Evolutionary conservation across 1,140 invertebrate genomes (phyloP), one percentile per base, ranked within the genome.

Genomic region (Ceratina calcarata): DNA sequence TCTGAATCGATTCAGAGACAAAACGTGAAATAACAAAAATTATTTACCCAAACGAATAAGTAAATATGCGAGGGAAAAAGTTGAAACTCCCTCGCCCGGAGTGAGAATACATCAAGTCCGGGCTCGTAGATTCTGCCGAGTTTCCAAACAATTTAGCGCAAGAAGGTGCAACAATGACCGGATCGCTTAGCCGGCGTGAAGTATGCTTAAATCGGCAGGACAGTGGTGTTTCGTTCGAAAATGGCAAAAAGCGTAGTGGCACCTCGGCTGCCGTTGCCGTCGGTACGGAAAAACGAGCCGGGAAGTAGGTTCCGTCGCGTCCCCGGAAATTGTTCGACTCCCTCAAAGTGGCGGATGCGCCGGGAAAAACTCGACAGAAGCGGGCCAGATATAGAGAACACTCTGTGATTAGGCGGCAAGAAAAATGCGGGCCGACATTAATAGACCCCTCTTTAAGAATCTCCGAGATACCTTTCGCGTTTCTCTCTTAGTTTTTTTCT

Each of bases 391-490:
- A 77, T 37, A 60, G 61, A 49, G 55, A 77, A 64, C 65, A 81
- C 68, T 83, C 87, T 88, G 87, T 88, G 85, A 88, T 88, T 88
- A 88, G 87, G 83, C 79, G 79, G 81, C 62, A 78, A 86, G 87
- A 88, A 88, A 88, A 87, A 88, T 86, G 75, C 82, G 53, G 37
- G 62, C 85, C 82, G 86, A 88, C 86, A 88, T 88, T 88, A 88
- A 88, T 88, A 88, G 87, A 88, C 84, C 76, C 55, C 75, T 82
- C 82, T 83, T 85, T 81, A 86, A 85, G 82, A 77, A 78, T 69
- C 80, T 60, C 22, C 20, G 64, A 72, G 85, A 51, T 86, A 83
- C 64, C 61, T 64, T 80, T 71, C 70, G 83, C 83, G 58, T 53
- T 22, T 64, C 74, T 71, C 15, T 64, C 75, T 13, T 13, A 0